Conservation (phyloP, 2,888 invertebrate genomes). For the Hydrotaea cyrtoneurina region DNA sequence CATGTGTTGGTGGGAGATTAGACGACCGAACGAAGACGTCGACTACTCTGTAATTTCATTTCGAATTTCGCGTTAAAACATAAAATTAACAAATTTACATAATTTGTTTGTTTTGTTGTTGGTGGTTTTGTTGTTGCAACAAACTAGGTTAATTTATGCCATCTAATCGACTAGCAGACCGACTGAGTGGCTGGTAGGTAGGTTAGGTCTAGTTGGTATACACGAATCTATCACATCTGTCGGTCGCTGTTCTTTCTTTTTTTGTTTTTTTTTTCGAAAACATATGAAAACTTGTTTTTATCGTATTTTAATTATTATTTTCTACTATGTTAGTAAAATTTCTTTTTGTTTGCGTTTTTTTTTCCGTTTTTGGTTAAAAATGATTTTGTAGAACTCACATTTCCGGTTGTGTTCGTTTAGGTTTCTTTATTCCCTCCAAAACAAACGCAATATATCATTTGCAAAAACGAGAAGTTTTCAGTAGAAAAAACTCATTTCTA, state of each 20-base stretch:
- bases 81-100: conserved; percentile 28
- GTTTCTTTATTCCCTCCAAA: too few species aligned
- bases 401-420: conserved; percentile 24
- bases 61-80: background rate
- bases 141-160: conserved; percentile 65
- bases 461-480: conserved; percentile 17
- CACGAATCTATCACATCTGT: too few species aligned
- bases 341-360: conserved; percentile 20
- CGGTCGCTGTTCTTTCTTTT: conserved; percentile 10
- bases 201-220: too few species aligned
- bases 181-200: background rate
- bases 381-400: conserved; percentile 27
- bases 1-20: background rate
- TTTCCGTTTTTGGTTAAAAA: conserved; percentile 59
- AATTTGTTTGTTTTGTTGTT: conserved; percentile 11
- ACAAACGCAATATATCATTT: conserved; percentile 27
- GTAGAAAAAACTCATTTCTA: background rate
- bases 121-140: conserved; percentile 46
- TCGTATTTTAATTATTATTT: conserved; percentile 36
- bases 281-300: conserved; percentile 30
- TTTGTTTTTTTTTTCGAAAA: background rate
- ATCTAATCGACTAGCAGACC: conserved; percentile 38
- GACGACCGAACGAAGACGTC: background rate
- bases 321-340: conserved; percentile 20
- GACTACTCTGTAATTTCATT: conserved; percentile 20